Base-by-base conservation (phyloP, 1,140 invertebrate species). In the Rhopalosiphum maidis region DNA sequence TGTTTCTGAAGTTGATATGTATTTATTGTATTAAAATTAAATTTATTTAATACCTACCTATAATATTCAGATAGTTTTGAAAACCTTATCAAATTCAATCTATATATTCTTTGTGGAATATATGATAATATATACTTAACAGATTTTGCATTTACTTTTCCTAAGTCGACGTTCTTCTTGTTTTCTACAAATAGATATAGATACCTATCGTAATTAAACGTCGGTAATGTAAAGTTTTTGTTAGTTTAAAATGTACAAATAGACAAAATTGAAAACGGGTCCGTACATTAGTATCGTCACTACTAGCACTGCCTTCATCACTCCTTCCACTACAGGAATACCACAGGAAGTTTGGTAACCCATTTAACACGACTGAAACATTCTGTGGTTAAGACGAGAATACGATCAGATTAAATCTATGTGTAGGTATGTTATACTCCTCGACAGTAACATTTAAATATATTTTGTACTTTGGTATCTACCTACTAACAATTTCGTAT, bases 381-480 rank as follows among this genome's bases (percentile, higher is more conserved):
- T 89, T 37, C 35, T 54, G 88, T 89, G 87, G 51, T 89, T 55
- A 37, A 37, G 35, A 55, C 23, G 23, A 89, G 35, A 41, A 55
- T 35, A 54, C 37, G 30, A 54, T 88, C 86, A 48, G 18, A 54
- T 51, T 21, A 48, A 35, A 89, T 35, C n/a, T 23, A 35, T 37
- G 48, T 25, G 48, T 37, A 25, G 18, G 23, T 46, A 30, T 30
- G 22, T 15, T 85, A 41, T 43, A 46, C 46, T 51, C 86, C 18
- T 30, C n/a, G 18, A 87, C 86, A 88, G 46, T 35, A 88, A 88
- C 86, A n/a, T 48, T 85, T 85, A 7, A 51, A 88, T 21, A 88
- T 87, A 87, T n/a, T 18, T 87, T 46, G 5, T 15, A 37, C 8
- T 77, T 15, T 4, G 68, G 4, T 25, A 85, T 25, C 21, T 41